phyloP scores from a whole-genome alignment of 2,888 invertebrate species.

The Kuschelorhynchus macadamiae region DNA sequence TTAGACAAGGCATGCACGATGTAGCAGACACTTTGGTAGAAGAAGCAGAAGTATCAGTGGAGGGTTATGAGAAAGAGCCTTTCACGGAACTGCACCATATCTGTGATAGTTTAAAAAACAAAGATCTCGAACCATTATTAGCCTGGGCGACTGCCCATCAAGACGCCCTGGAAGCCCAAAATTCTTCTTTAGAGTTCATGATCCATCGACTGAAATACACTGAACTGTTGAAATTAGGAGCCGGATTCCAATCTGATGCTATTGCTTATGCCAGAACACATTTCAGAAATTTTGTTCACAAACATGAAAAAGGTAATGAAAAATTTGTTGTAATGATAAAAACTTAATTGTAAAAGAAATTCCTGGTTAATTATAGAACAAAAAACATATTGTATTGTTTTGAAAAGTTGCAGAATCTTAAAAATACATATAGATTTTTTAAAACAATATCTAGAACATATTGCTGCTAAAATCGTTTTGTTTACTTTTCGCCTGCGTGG shows the following conservation, averaged over 20 bases:
- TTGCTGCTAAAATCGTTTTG: too few species aligned
- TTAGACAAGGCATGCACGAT: slow-evolving; percentile 91
- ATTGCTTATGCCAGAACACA: slow-evolving; percentile 88
- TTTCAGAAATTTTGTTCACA: slow-evolving; percentile 85
- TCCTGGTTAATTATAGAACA: too few species aligned
- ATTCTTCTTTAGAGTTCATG: slow-evolving; percentile 84
- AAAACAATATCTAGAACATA: too few species aligned
- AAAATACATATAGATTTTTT: too few species aligned
- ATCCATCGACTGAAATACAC: slow-evolving; percentile 86
- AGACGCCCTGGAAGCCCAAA: slow-evolving; percentile 78
- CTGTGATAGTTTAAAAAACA: slow-evolving; percentile 85
- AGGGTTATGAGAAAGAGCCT: slow-evolving; percentile 79
- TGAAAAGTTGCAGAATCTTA: too few species aligned
- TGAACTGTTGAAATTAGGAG: slow-evolving; percentile 77
- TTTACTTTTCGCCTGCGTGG: too few species aligned
- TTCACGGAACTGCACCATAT: slow-evolving; percentile 90
- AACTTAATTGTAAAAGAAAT: too few species aligned
- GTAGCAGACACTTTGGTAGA: slow-evolving; percentile 87
- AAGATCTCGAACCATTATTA: slow-evolving; percentile 87
- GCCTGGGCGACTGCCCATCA: slow-evolving; percentile 88
- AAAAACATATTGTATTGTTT: too few species aligned
- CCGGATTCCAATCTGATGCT: slow-evolving; percentile 83
- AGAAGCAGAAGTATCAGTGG: slow-evolving; percentile 79
- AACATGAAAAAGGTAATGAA: slow-evolving; percentile 79
- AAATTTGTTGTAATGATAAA: too few species aligned